These are phyloP conservation scores for Pachycephus smyrnensis DNA, from an alignment of 2,888 invertebrate genomes.

Conservation along the genomic window DNA sequence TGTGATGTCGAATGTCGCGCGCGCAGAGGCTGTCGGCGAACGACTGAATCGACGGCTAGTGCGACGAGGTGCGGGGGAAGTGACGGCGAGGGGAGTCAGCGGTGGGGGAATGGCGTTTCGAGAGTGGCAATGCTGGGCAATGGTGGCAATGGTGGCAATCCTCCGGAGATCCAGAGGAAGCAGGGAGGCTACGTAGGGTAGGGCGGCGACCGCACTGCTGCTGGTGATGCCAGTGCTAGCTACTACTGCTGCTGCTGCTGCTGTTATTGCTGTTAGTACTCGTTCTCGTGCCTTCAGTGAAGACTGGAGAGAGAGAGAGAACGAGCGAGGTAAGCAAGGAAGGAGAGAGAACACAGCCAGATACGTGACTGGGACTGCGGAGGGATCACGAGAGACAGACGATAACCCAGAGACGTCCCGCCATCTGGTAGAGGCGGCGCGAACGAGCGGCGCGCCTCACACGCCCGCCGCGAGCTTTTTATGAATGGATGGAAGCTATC, in stretches of 20 bases:
- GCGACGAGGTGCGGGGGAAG: constrained; percentile 23
- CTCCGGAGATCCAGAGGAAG: constrained; percentile 3
- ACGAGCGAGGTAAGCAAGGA: constrained; percentile 20
- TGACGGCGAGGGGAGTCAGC: constrained; percentile 17
- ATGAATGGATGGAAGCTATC: constrained; percentile 68
- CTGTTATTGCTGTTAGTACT: background rate
- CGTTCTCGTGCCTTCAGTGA: background rate
- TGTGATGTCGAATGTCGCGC: constrained; percentile 15
- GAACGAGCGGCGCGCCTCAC: constrained; percentile 40
- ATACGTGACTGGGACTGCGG: constrained; percentile 29
- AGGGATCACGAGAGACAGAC: constrained; percentile 25
- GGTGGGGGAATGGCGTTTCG: constrained; percentile 6
- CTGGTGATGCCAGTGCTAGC: no score
- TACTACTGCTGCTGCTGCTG: no score
- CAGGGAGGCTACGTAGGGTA: background rate
- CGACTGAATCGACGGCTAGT: constrained; percentile 55
- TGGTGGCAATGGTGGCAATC: constrained; percentile 18
- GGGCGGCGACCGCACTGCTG: background rate
- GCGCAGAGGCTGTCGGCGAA: constrained; percentile 50
- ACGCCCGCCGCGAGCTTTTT: constrained; percentile 56
- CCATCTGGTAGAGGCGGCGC: constrained; percentile 60
- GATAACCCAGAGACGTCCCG: constrained; percentile 47
- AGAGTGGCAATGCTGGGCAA: constrained; percentile 11
- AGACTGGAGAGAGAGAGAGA: constrained; percentile 11
- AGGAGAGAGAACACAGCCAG: constrained; percentile 19